Evolutionary conservation across 2,797 vertebrate genomes (phyloP).

Genomic region (Gymnothorax reevesii): DNA sequence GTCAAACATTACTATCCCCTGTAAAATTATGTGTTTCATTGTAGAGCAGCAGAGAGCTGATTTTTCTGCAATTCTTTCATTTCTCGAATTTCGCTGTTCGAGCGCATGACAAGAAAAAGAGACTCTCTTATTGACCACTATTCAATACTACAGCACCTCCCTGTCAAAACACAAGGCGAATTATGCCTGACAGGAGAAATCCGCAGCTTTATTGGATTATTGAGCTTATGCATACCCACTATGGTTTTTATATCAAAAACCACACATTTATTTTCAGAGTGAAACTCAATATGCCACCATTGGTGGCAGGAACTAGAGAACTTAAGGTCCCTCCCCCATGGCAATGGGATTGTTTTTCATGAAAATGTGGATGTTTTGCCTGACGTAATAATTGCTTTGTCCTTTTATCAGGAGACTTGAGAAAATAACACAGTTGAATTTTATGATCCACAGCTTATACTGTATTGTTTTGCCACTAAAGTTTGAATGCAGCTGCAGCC

Average conservation of each 20-base stretch:
- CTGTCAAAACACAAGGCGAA: slow-evolving; percentile 51
- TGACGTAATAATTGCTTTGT: slow-evolving; percentile 52
- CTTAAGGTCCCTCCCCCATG: slow-evolving; percentile 39
- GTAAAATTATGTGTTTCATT: neutral
- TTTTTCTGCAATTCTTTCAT: too few relatives aligned
- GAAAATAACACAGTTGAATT: slow-evolving; percentile 61
- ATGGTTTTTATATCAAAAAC: slow-evolving; percentile 42
- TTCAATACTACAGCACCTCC: slow-evolving; percentile 38
- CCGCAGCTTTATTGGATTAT: slow-evolving; percentile 54
- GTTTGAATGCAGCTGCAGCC: slow-evolving; percentile 43
- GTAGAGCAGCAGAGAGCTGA: neutral
- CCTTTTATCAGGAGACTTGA: slow-evolving; percentile 49
- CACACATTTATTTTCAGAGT: slow-evolving; percentile 44
- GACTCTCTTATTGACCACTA: slow-evolving; percentile 44
- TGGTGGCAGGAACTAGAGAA: slow-evolving; percentile 44
- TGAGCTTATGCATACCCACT: slow-evolving; percentile 52
- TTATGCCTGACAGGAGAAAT: slow-evolving; percentile 64
- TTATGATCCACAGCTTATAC: slow-evolving; percentile 1
- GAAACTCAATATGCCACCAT: slow-evolving; percentile 57
- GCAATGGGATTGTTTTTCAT: slow-evolving; percentile 36
- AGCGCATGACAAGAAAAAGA: slow-evolving; percentile 44
- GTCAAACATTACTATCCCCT: neutral
- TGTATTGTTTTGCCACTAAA: slow-evolving; percentile 40
- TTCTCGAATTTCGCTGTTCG: slow-evolving; percentile 13
- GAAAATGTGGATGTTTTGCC: slow-evolving; percentile 55